Evolutionary conservation across 37 sponge, comb jelly and placozoan genomes (phyloP).

Genomic region (Hormiphora californensis): DNA sequence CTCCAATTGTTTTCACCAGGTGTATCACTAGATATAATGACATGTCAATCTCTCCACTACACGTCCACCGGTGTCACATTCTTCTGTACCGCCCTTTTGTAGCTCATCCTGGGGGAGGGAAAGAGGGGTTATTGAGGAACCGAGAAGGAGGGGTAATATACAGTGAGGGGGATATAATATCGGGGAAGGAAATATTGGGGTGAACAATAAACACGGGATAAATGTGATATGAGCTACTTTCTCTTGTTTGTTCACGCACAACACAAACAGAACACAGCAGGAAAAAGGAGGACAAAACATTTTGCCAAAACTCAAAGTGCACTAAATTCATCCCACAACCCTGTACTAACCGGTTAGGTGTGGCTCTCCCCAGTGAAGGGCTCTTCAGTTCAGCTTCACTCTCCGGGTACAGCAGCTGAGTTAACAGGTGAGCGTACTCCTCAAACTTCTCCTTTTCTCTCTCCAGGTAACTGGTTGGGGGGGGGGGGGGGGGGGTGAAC

Average conservation of each 20-base stretch:
- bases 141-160: not conserved
- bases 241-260: not conserved
- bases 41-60: not conserved
- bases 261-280: not conserved
- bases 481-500: not conserved
- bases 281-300: not conserved
- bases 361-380: conserved; percentile 26
- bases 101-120: conserved; percentile 22
- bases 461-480: conserved; percentile 27
- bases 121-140: not conserved
- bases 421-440: conserved; percentile 52
- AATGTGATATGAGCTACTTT: no score
- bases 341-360: not conserved
- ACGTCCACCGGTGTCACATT: conserved; percentile 37
- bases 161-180: not conserved
- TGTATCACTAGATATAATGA: no score
- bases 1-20: no score
- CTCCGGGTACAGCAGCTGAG: not conserved
- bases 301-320: not conserved
- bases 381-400: not conserved
- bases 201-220: no score
- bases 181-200: not conserved
- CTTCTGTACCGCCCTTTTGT: conserved; percentile 50
- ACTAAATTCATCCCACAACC: not conserved
- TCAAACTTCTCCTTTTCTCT: conserved; percentile 54